These are phyloP conservation scores for Trematomus bernacchii DNA, from an alignment of 2,797 vertebrate species.

Conservation along the genomic window DNA sequence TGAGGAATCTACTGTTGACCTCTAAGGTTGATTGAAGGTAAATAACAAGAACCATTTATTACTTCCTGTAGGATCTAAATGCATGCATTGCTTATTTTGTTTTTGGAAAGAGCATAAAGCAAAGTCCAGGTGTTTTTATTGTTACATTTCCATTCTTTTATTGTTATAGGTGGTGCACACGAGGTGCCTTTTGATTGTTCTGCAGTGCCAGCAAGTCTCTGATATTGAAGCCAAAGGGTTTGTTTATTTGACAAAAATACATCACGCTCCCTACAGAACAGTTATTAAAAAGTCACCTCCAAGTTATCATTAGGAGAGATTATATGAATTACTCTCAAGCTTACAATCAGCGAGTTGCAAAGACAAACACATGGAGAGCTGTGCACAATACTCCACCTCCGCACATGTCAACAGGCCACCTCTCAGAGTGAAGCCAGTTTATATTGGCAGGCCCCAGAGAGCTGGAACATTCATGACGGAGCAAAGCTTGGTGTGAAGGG, in stretches of 20 bases:
- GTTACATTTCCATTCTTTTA: not conserved
- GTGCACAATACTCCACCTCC: slow-evolving; percentile 28
- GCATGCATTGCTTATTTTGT: not conserved
- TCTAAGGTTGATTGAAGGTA: not conserved
- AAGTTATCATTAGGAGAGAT: slow-evolving; percentile 16
- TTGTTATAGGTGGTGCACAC: not conserved
- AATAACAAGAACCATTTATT: not conserved
- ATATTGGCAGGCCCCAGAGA: slow-evolving; percentile 14
- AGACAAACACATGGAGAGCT: not conserved
- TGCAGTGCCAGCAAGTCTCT: not conserved
- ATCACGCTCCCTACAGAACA: not conserved
- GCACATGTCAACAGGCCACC: slow-evolving; percentile 2
- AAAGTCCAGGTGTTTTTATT: not conserved
- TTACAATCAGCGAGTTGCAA: slow-evolving; percentile 7
- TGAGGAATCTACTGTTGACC: not conserved
- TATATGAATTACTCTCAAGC: slow-evolving; percentile 13
- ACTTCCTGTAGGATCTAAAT: not conserved
- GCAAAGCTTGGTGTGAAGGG: slow-evolving; percentile 43
- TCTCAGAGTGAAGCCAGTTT: slow-evolving; percentile 23
- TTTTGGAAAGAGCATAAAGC: not conserved
- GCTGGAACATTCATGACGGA: slow-evolving; percentile 46
- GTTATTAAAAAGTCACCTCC: slow-evolving; percentile 14
- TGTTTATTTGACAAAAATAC: not conserved
- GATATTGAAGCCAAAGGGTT: not conserved
- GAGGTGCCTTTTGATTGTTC: no score